Evolutionary conservation across 2,113 vertebrate species (phyloP).

Genomic region (Chloropsis cyanopogon): DNA sequence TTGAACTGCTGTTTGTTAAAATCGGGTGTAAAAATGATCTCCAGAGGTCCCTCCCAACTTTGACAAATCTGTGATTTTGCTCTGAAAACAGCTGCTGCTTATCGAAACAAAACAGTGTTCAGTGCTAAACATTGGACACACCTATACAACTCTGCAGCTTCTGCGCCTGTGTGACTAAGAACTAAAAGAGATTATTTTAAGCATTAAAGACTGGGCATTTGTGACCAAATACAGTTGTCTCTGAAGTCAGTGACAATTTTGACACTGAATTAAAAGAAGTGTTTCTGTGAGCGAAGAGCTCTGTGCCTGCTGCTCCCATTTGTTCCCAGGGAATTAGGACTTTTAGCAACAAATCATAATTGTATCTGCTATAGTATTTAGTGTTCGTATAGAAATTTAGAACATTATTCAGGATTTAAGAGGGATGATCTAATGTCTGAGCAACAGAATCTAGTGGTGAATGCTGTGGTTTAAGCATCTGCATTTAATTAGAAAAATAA

Average conservation of each 20-base stretch:
- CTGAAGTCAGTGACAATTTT: background rate
- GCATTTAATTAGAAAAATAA: constrained; percentile 32
- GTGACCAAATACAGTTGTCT: background rate
- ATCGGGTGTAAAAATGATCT: fast-evolving
- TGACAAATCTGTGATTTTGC: background rate
- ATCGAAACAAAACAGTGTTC: fast-evolving
- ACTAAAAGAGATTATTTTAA: constrained; percentile 37
- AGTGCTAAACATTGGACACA: background rate
- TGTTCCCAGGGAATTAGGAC: background rate
- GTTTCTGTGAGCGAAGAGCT: background rate
- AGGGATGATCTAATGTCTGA: background rate
- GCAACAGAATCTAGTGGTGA: background rate
- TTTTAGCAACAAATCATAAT: background rate
- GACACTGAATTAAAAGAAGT: background rate
- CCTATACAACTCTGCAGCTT: background rate
- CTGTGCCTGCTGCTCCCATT: background rate
- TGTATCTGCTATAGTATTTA: background rate
- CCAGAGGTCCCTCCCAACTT: background rate
- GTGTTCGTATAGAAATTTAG: background rate
- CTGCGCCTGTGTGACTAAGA: background rate
- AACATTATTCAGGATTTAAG: background rate
- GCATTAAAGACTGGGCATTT: background rate
- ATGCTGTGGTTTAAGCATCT: background rate
- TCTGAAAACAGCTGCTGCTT: background rate
- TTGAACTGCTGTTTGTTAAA: background rate